Conservation (phyloP, 2,888 invertebrate genomes). For the Microchrysa polita region DNA sequence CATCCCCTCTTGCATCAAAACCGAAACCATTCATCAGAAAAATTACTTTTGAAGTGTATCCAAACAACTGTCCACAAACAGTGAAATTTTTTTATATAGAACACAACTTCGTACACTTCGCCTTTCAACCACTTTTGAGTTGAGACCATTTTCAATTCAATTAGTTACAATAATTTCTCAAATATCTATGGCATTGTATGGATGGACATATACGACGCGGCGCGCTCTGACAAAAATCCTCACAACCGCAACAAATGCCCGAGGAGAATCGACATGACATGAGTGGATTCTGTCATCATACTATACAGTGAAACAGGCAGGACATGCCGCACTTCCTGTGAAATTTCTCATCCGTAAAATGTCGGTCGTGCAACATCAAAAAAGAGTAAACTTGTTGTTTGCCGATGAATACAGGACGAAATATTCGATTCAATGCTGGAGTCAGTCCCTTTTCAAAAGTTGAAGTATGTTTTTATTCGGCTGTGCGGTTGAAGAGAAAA, state of each 20-base stretch:
- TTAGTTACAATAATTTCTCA: slow-evolving; percentile 25
- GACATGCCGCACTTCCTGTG: not conserved
- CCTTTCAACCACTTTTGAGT: not conserved
- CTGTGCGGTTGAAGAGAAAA: no score
- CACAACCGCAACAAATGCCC: slow-evolving; percentile 24
- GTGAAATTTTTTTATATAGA: no score
- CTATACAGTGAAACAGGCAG: no score
- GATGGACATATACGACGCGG: not conserved
- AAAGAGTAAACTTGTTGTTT: not conserved
- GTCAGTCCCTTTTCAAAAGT: no score
- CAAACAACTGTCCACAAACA: no score
- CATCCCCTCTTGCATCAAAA: no score
- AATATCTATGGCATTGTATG: no score
- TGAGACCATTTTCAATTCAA: slow-evolving; percentile 21
- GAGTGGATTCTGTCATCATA: not conserved
- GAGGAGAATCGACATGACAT: not conserved
- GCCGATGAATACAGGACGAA: no score
- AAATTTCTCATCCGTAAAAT: slow-evolving; percentile 27
- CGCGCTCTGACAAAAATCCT: slow-evolving; percentile 13
- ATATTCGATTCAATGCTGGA: no score
- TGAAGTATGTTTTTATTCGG: no score
- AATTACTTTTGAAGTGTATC: no score
- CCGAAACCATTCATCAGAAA: no score
- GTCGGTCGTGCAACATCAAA: slow-evolving; percentile 26
- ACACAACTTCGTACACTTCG: not conserved